Evolutionary conservation across 2,113 vertebrate genomes (phyloP).

Genomic region (Ctenomys sociabilis): DNA sequence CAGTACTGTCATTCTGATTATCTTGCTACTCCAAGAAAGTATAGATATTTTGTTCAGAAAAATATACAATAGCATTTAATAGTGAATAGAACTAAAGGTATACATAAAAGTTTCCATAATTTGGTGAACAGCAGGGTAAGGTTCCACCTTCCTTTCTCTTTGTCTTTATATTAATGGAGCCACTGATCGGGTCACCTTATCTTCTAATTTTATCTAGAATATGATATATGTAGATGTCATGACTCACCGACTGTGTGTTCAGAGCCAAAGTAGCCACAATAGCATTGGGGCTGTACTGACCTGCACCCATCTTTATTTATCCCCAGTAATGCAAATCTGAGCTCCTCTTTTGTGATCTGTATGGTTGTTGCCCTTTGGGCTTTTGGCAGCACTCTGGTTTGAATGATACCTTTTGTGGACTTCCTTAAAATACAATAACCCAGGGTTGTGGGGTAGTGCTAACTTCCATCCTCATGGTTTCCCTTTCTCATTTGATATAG

Average conservation of each 20-base stretch:
- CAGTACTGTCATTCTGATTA: conserved; percentile 44
- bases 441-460: background rate
- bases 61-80: background rate
- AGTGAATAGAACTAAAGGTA: background rate
- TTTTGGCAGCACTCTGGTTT: background rate
- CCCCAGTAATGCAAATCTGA: rapidly evolving
- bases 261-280: background rate
- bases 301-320: background rate
- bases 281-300: rapidly evolving
- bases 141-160: background rate
- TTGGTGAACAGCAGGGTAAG: no score
- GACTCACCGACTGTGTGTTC: rapidly evolving
- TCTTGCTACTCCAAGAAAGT: background rate
- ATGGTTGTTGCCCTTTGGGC: rapidly evolving
- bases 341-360: background rate
- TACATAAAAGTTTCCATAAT: background rate
- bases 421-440: background rate
- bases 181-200: background rate
- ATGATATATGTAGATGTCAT: rapidly evolving
- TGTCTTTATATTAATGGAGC: background rate
- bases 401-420: no score
- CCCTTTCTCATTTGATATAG: background rate
- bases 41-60: conserved; percentile 27
- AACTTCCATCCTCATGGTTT: rapidly evolving
- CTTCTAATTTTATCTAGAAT: background rate